Base-by-base conservation (phyloP, 2,797 vertebrate species). In the Melanotaenia maccullochi region DNA sequence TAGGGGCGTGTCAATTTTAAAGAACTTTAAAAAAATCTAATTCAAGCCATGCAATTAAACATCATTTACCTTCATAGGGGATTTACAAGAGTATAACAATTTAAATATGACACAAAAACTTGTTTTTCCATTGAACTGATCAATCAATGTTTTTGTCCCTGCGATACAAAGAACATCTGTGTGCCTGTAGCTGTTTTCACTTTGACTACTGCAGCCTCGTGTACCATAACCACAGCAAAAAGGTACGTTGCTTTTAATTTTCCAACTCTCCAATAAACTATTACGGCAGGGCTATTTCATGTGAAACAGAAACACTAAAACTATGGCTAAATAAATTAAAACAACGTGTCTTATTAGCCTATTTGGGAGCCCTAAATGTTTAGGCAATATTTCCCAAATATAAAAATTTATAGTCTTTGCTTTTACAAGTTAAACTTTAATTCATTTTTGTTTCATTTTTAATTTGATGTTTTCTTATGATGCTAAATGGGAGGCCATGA, bases 211-310 rank as follows among this genome's bases (percentile, higher is more conserved):
- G 25, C 9, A 67, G 62, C 72, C 58, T 57, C 12, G 8, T 33
- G 0, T 1, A 73, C 28, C 57, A 49, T 49, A 78, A 61, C 47
- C 59, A 49, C 35, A 64, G 51, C 13, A 36, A 20, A 49, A 44
- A 35, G 6, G 56, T 28, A 40, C 12, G 28, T 57, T 20, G 6
- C 30, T 58, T 52, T 56, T 54, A 65, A 7, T 9, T 76, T 66
- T 68, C 30, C 33, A 70, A 65, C 78, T 44, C 57, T 47, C 57
- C 61, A 47, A 44, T 73, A 59, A 75, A 54, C 59, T 11, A 8
- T 6, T 2, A 5, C 24, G 16, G 0, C 18, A 40, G 1, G 8
- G 13, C 8, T 9, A 1, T 55, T 74, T 63, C 22, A 60, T 1
- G 47, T 12, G 44, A 78, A 79, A 60, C 2, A 44, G n/a, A 66